phyloP scores from a whole-genome alignment of 2,113 vertebrate genomes.

The Colistium nudipinnis region DNA sequence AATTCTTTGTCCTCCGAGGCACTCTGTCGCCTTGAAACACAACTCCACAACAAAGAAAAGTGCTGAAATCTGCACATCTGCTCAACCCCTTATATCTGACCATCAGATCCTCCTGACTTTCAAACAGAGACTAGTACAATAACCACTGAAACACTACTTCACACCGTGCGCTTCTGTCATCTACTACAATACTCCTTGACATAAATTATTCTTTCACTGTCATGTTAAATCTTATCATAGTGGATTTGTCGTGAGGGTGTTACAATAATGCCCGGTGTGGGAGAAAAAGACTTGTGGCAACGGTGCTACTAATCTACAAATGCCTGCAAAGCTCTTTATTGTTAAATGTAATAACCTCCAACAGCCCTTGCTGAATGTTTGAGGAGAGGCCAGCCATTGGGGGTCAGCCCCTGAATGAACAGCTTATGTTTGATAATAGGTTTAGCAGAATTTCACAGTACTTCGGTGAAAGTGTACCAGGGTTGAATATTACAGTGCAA shows the following conservation, averaged over 20 bases:
- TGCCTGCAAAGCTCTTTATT: neutral
- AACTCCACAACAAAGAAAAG: constrained; percentile 51
- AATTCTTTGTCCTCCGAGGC: constrained; percentile 17
- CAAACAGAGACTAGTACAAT: neutral
- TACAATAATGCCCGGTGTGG: neutral
- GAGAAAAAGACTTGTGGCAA: neutral
- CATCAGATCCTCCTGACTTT: constrained; percentile 26
- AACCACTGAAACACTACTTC: neutral
- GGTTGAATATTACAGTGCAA: constrained; percentile 40
- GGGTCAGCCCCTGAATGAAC: constrained; percentile 62
- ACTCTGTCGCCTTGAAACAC: constrained; percentile 36
- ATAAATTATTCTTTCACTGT: neutral
- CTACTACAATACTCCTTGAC: too few relatives aligned
- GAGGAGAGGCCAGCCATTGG: constrained; percentile 47
- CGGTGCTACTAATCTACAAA: neutral
- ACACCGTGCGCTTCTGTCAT: neutral
- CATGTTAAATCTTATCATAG: neutral
- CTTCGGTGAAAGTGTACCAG: constrained; percentile 55
- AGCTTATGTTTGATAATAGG: constrained; percentile 64
- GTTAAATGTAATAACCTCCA: constrained; percentile 6
- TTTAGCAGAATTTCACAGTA: constrained; percentile 53
- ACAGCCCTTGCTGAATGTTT: constrained; percentile 38
- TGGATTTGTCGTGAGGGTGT: neutral
- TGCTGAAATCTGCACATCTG: constrained; percentile 45
- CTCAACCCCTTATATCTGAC: constrained; percentile 23